Base-by-base conservation (phyloP, 2,888 invertebrate species). In the Clanis bilineata region DNA sequence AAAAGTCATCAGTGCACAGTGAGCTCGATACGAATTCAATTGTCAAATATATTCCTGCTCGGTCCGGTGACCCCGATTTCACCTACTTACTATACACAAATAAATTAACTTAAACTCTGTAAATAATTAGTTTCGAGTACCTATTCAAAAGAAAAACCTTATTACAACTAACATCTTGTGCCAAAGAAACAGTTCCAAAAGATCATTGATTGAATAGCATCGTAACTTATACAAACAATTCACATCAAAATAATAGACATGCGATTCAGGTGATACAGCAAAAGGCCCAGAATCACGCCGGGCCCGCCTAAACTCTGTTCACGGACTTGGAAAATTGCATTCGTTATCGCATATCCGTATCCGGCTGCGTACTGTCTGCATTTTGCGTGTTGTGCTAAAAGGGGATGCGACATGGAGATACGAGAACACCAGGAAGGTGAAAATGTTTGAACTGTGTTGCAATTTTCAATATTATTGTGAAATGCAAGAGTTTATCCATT, bases 291-390 rank as follows among this genome's bases (percentile, higher is more conserved):
- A 79, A 78, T 81, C 79, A 76, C 72, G 60, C 68, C 69, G 59
- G 70, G 76, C 74, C 83, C 85, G 81, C 86, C 88, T 86, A 83
- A 90, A 88, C 88, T 86, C 84, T 87, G 91, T 82, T 85, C 90
- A 85, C 74, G 79, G 85, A 83, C 78, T 82, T 81, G 91, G 90
- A 90, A 91, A 91, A 91, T 91, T 91, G 91, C 91, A 90, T 91
- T 91, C 90, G 90, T 90, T 90, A 91, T 90, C 90, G 88, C 83
- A 82, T 87, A 85, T 85, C 85, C 86, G 85, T 83, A 80, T 82
- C 80, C 79, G 76, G 72, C 72, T 79, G 77, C 76, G 76, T 82
- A 76, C 75, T 76, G 72, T 63, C 59, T 74, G 78, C 77, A 76
- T 65, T 68, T 58, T 59, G 59, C 57, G 63, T 57, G 68, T 59